A percentile compares a stretch with the other conserved stretches of the same genome.
phyloP scores from a whole-genome alignment of 1,140 invertebrate genomes.

The Mactra quadrangularis region DNA sequence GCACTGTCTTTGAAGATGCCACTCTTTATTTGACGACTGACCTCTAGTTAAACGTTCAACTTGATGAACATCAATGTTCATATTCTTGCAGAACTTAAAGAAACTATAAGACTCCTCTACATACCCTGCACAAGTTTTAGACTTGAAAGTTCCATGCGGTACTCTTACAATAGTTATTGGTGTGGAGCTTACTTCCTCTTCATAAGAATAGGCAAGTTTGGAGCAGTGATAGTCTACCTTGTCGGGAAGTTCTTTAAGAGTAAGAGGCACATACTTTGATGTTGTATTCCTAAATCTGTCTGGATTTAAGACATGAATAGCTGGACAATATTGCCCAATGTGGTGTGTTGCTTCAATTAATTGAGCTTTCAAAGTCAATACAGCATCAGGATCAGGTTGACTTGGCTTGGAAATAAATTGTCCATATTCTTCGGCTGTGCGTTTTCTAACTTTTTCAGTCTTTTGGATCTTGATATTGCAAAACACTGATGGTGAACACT shows the following conservation, averaged over 20 bases:
- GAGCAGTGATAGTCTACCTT: neutral
- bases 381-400: neutral
- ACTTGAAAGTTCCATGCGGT: neutral
- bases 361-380: neutral
- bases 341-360: conserved; percentile 17
- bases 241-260: neutral
- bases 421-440: conserved; percentile 10
- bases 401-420: neutral
- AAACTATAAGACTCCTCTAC: neutral
- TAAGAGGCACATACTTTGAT: no score
- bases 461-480: conserved; percentile 2
- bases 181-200: neutral
- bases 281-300: no score
- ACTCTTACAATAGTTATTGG: neutral
- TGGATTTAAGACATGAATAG: no score
- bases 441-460: neutral
- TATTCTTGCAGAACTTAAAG: neutral
- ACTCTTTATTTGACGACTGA: conserved; percentile 8
- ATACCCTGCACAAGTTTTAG: neutral
- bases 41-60: neutral
- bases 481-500: conserved; percentile 1
- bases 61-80: neutral
- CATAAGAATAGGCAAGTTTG: neutral
- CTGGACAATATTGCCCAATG: no score
- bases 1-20: neutral